Percentiles rank a stretch among this genome's conserved stretches.
Conservation (phyloP, 2,113 vertebrate species). For the Pimephales promelas region DNA sequence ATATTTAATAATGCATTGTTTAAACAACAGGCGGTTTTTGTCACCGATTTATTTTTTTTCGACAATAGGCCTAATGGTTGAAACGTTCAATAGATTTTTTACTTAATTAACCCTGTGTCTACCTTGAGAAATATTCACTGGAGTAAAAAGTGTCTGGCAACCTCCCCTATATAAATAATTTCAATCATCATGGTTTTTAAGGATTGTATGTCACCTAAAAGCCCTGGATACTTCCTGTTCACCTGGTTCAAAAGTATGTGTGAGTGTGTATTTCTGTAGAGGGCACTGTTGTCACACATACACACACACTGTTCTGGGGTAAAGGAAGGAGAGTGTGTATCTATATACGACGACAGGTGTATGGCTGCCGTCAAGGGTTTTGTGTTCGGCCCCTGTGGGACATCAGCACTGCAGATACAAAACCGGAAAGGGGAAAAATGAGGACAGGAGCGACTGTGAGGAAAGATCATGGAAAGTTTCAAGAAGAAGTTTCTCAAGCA, state of each 20-base stretch:
- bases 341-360: neutral
- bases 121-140: neutral
- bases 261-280: slow-evolving; percentile 27
- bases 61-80: no score
- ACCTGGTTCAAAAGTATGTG: neutral
- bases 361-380: slow-evolving; percentile 24
- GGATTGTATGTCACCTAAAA: neutral
- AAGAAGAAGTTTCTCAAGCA: neutral
- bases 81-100: no score
- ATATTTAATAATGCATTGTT: no score
- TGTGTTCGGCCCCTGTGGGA: slow-evolving; percentile 22
- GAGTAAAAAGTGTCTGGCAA: neutral
- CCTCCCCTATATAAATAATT: neutral
- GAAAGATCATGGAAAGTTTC: neutral
- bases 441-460: neutral
- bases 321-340: neutral
- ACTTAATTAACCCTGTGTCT: neutral
- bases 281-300: slow-evolving; percentile 45
- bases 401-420: slow-evolving; percentile 10
- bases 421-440: slow-evolving; percentile 11
- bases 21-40: no score
- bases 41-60: no score
- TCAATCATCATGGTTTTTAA: neutral
- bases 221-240: neutral
- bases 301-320: neutral